These are phyloP conservation scores for Scomber scombrus DNA, from an alignment of 2,113 vertebrate genomes.

Conservation along the genomic window DNA sequence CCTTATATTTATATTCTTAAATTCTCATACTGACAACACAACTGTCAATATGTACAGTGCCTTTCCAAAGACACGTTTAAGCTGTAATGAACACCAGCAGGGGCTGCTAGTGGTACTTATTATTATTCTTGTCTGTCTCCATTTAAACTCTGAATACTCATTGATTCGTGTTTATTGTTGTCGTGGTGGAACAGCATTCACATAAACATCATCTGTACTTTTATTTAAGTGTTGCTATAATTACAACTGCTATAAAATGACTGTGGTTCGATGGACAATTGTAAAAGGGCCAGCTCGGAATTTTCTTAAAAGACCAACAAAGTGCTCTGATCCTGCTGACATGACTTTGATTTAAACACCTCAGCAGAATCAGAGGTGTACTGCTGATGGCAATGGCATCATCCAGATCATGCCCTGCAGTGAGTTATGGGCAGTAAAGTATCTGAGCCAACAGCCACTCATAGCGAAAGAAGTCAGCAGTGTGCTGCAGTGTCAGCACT, in stretches of 20 bases:
- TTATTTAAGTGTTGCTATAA: neutral
- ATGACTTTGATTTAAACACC: neutral
- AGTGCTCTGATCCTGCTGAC: neutral
- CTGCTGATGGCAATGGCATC: neutral
- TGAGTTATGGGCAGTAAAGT: slow-evolving; percentile 16
- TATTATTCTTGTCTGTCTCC: too few species aligned
- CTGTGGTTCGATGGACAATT: neutral
- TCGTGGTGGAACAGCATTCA: neutral
- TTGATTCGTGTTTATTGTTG: neutral
- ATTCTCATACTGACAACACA: too few species aligned
- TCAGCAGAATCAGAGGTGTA: neutral
- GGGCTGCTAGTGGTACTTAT: too few species aligned
- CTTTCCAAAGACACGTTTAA: too few species aligned
- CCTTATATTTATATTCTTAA: too few species aligned
- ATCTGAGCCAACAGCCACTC: neutral
- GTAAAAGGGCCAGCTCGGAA: too few species aligned
- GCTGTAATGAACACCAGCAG: too few species aligned
- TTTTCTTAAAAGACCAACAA: too few species aligned
- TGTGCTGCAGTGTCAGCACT: slow-evolving; percentile 33
- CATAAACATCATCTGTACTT: neutral
- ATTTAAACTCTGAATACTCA: neutral
- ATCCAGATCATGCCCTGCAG: neutral
- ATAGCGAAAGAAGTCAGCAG: neutral
- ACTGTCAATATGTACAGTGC: too few species aligned
- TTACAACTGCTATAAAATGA: neutral